Conservation (phyloP, 1,140 invertebrate species). For the Chelonus insularis region DNA sequence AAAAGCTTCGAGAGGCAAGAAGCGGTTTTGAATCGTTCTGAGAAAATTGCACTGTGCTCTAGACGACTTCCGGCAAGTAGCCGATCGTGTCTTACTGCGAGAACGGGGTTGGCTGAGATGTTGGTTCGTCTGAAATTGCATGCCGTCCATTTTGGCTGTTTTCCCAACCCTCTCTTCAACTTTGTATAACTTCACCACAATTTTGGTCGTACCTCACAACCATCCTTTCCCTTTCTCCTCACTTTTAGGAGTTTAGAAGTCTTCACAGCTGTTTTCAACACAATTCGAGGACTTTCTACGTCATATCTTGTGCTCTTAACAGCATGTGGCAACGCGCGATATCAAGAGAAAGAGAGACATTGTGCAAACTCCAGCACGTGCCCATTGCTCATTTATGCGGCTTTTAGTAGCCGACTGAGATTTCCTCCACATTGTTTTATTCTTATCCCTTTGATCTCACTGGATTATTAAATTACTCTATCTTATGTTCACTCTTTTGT, state of each 20-base stretch:
- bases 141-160: constrained; percentile 30
- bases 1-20: not conserved
- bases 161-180: constrained; percentile 1
- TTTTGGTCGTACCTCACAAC: not conserved
- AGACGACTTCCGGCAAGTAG: constrained; percentile 33
- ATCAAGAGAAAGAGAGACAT: constrained; percentile 23
- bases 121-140: constrained; percentile 57
- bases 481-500: constrained; percentile 4
- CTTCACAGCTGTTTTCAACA: not conserved
- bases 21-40: constrained; percentile 22
- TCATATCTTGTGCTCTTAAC: not conserved
- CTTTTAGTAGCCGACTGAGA: constrained; percentile 18
- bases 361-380: constrained; percentile 24
- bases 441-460: not conserved
- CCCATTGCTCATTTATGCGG: constrained; percentile 25
- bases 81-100: constrained; percentile 42
- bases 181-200: not conserved
- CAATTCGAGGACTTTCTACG: not conserved
- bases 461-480: not conserved
- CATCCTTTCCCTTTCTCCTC: not conserved
- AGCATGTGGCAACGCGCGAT: constrained; percentile 12
- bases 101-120: constrained; percentile 23
- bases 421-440: not conserved
- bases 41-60: constrained; percentile 32
- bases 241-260: not conserved